Percentiles rank a stretch among this genome's conserved stretches.
Conservation (phyloP, 2,888 invertebrate genomes). For the Napeogenes sylphis region DNA sequence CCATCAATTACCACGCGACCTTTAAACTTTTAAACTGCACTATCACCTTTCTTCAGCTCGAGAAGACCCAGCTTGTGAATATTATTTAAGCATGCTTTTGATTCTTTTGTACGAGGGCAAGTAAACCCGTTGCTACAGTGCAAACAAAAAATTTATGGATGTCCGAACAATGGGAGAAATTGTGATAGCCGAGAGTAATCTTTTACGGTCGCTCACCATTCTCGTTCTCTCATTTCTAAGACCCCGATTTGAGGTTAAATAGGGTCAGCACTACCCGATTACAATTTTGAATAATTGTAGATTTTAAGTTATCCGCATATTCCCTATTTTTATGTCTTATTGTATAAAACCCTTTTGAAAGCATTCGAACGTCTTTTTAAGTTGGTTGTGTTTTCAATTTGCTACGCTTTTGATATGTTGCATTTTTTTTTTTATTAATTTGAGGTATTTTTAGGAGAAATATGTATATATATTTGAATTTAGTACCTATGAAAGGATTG, state of each 20-base stretch:
- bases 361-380: not conserved
- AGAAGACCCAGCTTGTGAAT: constrained; percentile 57
- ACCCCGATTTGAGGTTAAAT: too few species aligned
- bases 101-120: constrained; percentile 67
- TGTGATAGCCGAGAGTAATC: constrained; percentile 76
- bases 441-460: too few species aligned
- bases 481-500: too few species aligned
- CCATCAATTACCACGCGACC: constrained; percentile 44
- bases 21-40: constrained; percentile 50
- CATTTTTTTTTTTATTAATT: too few species aligned
- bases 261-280: constrained; percentile 39
- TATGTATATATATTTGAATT: too few species aligned
- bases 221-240: constrained; percentile 7
- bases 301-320: constrained; percentile 38
- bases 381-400: too few species aligned
- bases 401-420: too few species aligned
- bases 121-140: constrained; percentile 65
- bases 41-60: constrained; percentile 40
- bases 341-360: constrained; percentile 18
- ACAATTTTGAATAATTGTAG: constrained; percentile 57
- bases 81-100: constrained; percentile 57
- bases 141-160: constrained; percentile 67
- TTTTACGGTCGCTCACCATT: constrained; percentile 61
- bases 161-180: constrained; percentile 72
- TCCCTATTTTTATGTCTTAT: constrained; percentile 24